These are phyloP conservation scores for Hartigia nigra DNA, from an alignment of 2,888 invertebrate genomes.

Conservation along the genomic window DNA sequence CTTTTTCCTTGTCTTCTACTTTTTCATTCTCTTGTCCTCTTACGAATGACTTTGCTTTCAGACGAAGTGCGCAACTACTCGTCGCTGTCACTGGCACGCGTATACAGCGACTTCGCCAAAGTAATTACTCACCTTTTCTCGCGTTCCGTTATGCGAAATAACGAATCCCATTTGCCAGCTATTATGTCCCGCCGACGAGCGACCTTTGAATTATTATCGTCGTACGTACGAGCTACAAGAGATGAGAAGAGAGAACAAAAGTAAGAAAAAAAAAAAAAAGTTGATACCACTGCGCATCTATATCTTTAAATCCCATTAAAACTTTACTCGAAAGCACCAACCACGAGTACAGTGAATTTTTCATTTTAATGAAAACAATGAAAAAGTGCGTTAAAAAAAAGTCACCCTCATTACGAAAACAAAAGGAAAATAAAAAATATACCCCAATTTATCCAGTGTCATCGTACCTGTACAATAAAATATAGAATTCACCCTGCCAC, in stretches of 20 bases:
- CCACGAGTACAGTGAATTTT: neutral
- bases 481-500: neutral
- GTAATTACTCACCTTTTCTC: neutral
- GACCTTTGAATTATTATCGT: neutral
- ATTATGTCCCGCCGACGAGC: neutral
- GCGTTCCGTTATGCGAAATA: neutral
- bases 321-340: neutral
- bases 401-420: neutral
- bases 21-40: too few relatives aligned
- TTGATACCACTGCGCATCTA: neutral
- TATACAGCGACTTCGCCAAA: neutral
- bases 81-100: neutral
- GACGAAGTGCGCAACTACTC: neutral
- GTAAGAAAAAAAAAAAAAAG: neutral
- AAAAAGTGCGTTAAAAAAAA: neutral
- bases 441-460: neutral
- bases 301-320: neutral
- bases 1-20: too few relatives aligned
- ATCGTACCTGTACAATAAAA: neutral
- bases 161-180: neutral
- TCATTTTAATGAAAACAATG: neutral
- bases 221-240: neutral
- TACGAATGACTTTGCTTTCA: neutral
- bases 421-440: neutral
- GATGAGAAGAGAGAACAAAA: neutral